Percentiles rank a stretch among this genome's conserved stretches.
Conservation (phyloP, 2,113 vertebrate species). For the Ibidorhyncha struthersii region DNA sequence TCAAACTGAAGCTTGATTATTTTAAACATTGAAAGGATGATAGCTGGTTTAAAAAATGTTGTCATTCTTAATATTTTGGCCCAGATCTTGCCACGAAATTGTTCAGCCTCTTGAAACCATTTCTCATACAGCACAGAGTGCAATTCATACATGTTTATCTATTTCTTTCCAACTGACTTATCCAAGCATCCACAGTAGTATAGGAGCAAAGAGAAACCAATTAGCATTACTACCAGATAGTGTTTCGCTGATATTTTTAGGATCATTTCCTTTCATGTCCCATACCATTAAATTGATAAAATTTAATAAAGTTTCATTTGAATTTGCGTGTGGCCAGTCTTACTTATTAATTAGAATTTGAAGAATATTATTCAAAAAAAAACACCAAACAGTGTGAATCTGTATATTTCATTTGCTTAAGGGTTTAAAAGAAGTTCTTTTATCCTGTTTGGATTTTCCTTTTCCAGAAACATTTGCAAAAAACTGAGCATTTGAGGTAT, state of each 20-base stretch:
- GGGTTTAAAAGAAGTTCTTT: not conserved
- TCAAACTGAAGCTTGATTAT: not conserved
- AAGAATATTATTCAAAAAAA: not conserved
- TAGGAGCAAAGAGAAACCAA: not conserved
- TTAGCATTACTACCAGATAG: not conserved
- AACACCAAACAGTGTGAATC: not conserved
- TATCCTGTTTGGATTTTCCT: not conserved
- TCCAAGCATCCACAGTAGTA: not conserved
- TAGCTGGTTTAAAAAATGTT: not conserved
- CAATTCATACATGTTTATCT: not conserved
- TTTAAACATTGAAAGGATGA: not conserved
- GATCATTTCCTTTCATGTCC: slow-evolving; percentile 6
- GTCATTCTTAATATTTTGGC: not conserved
- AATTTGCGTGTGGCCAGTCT: not conserved
- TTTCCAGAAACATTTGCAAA: not conserved
- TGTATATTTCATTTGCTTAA: not conserved
- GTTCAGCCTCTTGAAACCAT: not conserved
- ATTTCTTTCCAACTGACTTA: not conserved
- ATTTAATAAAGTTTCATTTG: slow-evolving; percentile 17
- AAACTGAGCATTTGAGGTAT: fast-evolving
- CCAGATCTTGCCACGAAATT: not conserved
- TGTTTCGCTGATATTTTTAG: not conserved
- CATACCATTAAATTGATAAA: not conserved
- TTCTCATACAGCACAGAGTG: not conserved
- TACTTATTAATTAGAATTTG: not conserved